A percentile compares a stretch with the other conserved stretches of the same genome.
phyloP scores from a whole-genome alignment of 2,797 vertebrate genomes.

The Ctenopoma kingsleyae region DNA sequence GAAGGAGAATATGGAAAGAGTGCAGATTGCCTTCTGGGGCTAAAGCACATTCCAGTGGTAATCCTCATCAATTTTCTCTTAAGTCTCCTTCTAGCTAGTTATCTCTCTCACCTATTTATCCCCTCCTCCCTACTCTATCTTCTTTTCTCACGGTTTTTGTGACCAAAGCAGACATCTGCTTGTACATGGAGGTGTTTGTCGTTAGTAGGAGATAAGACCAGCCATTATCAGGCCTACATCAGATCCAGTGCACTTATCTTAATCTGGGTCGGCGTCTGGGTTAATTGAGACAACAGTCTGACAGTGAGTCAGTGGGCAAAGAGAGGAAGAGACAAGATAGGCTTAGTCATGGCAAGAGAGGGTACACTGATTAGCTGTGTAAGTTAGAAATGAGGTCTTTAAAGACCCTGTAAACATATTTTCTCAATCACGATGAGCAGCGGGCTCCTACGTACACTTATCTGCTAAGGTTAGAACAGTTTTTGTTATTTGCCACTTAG shows the following conservation, averaged over 20 bases:
- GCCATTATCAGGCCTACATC: constrained; percentile 65
- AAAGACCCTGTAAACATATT: neutral
- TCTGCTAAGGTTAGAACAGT: neutral
- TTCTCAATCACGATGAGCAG: neutral
- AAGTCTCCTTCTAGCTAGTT: constrained; percentile 53
- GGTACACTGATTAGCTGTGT: neutral
- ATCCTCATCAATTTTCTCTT: constrained; percentile 60
- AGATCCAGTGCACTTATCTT: constrained; percentile 65
- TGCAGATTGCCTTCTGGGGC: constrained; percentile 33
- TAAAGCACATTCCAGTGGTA: constrained; percentile 54
- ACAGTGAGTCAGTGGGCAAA: constrained; percentile 38
- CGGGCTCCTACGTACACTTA: neutral
- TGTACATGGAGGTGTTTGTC: constrained; percentile 43
- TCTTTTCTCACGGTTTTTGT: constrained; percentile 9
- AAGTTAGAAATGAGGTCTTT: constrained; percentile 14
- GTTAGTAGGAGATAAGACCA: constrained; percentile 57
- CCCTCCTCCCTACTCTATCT: constrained; percentile 20
- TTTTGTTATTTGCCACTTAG: neutral
- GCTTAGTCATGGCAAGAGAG: constrained; percentile 6
- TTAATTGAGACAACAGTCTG: constrained; percentile 75
- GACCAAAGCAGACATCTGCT: constrained; percentile 40
- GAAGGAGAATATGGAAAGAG: constrained; percentile 29
- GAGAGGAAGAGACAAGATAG: constrained; percentile 5
- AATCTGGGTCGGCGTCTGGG: constrained; percentile 57
- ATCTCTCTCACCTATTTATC: constrained; percentile 61